phyloP scores from a whole-genome alignment of 2,888 invertebrate genomes.

The Diplazon laetatorius region DNA sequence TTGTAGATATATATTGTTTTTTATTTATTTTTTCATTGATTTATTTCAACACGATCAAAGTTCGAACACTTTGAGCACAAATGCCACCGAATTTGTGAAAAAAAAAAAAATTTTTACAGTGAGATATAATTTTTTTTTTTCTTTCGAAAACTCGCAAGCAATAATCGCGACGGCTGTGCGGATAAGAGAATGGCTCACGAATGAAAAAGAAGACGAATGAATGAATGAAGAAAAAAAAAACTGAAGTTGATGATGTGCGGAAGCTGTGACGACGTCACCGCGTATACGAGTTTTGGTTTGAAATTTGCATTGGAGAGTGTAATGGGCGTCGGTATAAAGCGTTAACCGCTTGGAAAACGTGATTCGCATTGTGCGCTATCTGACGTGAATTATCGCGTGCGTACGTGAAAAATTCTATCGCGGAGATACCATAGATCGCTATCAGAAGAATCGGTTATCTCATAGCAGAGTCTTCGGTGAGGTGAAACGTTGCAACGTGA shows the following conservation, averaged over 20 bases:
- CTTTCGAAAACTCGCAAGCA: neutral
- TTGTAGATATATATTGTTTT: too few species aligned
- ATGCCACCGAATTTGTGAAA: too few species aligned
- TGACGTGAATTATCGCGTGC: conserved; percentile 13
- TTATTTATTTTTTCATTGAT: neutral
- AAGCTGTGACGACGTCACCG: neutral
- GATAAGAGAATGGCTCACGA: neutral
- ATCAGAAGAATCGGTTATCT: conserved; percentile 1
- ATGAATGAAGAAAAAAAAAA: neutral
- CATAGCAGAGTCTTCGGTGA: too few species aligned
- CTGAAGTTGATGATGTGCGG: neutral
- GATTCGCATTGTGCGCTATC: conserved; percentile 19
- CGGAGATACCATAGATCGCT: neutral
- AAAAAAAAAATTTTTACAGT: too few species aligned
- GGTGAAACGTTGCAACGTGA: too few species aligned
- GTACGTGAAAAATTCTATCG: too few species aligned
- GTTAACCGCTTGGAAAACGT: conserved; percentile 23
- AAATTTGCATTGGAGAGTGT: conserved; percentile 52
- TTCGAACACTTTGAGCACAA: too few species aligned
- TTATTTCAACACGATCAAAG: too few species aligned
- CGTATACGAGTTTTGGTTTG: conserved; percentile 40
- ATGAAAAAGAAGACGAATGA: too few species aligned
- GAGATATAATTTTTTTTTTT: neutral
- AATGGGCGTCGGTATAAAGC: neutral
- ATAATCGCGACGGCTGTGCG: neutral